phyloP scores from a whole-genome alignment of 1,140 invertebrate species.

The Armadillidium nasatum region DNA sequence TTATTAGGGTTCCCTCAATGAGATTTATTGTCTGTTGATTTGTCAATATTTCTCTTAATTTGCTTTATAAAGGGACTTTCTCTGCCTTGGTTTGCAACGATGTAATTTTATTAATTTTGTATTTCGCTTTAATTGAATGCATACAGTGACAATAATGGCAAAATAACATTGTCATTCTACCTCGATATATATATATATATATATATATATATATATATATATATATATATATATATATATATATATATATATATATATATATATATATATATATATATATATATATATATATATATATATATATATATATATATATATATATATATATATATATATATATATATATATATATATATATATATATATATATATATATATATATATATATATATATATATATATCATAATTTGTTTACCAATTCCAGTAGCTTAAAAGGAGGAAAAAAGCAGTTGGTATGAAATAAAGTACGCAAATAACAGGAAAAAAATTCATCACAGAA shows the following conservation, averaged over 20 bases:
- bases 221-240: slow-evolving; percentile 23
- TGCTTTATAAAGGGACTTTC: not conserved
- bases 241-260: slow-evolving; percentile 21
- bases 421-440: no score
- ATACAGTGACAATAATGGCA: no score
- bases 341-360: slow-evolving; percentile 25
- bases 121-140: no score
- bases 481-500: no score
- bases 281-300: slow-evolving; percentile 2
- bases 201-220: slow-evolving; percentile 22
- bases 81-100: no score
- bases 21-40: not conserved
- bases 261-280: slow-evolving; percentile 24
- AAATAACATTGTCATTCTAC: no score
- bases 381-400: slow-evolving; percentile 19
- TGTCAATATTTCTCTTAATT: slow-evolving; percentile 8
- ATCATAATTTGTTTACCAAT: no score
- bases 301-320: slow-evolving; percentile 16
- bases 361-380: slow-evolving; percentile 27
- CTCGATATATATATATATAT: no score
- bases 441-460: no score
- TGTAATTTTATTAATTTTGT: no score
- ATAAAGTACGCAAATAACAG: no score
- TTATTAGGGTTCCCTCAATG: not conserved
- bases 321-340: slow-evolving; percentile 14